These are phyloP conservation scores for Platygyra sinensis DNA, from an alignment of 64 coral and sea anemone species.

Conservation along the genomic window DNA sequence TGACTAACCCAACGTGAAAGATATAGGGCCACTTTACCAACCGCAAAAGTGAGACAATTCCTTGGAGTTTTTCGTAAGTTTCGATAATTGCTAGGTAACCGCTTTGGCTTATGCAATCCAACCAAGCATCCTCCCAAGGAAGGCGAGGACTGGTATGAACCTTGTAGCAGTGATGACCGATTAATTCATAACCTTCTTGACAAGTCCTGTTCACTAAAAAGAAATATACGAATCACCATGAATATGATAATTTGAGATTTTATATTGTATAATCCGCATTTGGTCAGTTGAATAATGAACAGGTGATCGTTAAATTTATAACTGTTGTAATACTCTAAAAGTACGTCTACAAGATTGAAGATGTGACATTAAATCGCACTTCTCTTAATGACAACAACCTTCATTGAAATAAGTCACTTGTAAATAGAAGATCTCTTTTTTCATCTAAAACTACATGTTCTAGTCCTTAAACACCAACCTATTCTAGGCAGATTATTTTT, in stretches of 20 bases:
- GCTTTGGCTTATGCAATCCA: background rate
- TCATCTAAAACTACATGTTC: too few relatives aligned
- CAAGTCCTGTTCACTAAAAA: slow-evolving; percentile 1
- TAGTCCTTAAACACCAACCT: too few relatives aligned
- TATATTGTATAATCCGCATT: too few relatives aligned
- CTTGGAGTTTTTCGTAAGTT: background rate
- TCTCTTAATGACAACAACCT: too few relatives aligned
- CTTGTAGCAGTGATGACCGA: background rate
- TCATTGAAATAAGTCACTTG: too few relatives aligned
- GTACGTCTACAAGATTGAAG: too few relatives aligned
- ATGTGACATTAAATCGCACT: too few relatives aligned
- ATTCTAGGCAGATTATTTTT: too few relatives aligned
- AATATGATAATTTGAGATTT: background rate
- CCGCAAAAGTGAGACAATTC: background rate
- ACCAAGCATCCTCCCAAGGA: background rate
- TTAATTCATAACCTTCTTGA: background rate
- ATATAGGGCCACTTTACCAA: background rate
- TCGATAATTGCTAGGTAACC: background rate
- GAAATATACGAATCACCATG: background rate
- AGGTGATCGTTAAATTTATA: too few relatives aligned
- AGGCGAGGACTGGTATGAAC: background rate
- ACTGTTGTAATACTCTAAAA: too few relatives aligned
- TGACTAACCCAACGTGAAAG: background rate
- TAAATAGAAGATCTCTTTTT: too few relatives aligned
- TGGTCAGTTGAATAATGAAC: too few relatives aligned